These are phyloP conservation scores for Trypoxylon attenuatum DNA, from an alignment of 2,888 invertebrate species.

Conservation along the genomic window DNA sequence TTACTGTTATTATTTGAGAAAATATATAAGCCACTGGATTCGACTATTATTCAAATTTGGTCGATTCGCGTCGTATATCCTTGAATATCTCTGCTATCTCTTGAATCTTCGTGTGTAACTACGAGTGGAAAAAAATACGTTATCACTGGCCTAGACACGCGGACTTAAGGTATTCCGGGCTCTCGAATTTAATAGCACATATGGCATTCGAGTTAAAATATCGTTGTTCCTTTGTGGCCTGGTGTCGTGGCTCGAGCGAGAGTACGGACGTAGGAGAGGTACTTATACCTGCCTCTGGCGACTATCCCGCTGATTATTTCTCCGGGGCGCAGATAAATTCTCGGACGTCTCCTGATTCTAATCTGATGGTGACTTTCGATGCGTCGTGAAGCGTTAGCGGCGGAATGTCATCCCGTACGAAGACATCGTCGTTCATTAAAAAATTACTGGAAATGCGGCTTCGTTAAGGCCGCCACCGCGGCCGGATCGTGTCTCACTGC, in stretches of 20 bases:
- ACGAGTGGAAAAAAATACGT: slow-evolving; percentile 4
- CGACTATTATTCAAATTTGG: no score
- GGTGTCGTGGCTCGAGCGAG: slow-evolving; percentile 9
- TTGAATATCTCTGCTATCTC: no score
- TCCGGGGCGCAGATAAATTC: slow-evolving; percentile 68
- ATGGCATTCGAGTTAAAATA: slow-evolving; percentile 27
- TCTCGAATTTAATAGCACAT: slow-evolving; percentile 6
- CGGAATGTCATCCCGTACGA: slow-evolving; percentile 62
- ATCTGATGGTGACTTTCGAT: slow-evolving; percentile 69
- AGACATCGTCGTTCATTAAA: slow-evolving; percentile 54
- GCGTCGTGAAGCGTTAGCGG: slow-evolving; percentile 59
- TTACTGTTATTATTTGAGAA: no score
- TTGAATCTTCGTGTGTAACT: no score
- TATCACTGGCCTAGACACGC: slow-evolving; percentile 26
- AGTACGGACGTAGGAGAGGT: slow-evolving; percentile 40
- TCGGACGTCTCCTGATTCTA: slow-evolving; percentile 67
- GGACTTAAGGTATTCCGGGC: slow-evolving; percentile 29
- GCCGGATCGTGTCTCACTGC: slow-evolving; percentile 34
- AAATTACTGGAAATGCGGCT: slow-evolving; percentile 52
- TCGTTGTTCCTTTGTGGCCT: slow-evolving; percentile 23
- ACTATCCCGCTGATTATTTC: slow-evolving; percentile 68
- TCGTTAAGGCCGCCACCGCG: slow-evolving; percentile 42
- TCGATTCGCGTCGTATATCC: no score
- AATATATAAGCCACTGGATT: no score
- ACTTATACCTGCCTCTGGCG: slow-evolving; percentile 58